Conservation (phyloP, 2,113 vertebrate species). For the Aptenodytes forsteri region DNA sequence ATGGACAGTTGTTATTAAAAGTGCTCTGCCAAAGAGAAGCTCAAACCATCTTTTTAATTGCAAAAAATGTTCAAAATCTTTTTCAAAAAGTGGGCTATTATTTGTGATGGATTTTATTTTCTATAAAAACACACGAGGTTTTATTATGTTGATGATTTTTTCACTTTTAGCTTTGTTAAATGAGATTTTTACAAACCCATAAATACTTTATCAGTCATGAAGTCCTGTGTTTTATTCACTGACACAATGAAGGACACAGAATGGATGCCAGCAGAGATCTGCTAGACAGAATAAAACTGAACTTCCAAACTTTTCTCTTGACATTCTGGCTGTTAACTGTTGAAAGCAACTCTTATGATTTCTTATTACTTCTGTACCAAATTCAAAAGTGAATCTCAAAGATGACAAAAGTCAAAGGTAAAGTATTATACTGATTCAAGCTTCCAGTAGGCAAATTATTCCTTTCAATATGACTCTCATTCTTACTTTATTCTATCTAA, state of each 20-base stretch:
- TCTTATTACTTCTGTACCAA: background rate
- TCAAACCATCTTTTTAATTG: background rate
- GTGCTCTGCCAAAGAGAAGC: background rate
- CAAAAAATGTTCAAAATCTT: background rate
- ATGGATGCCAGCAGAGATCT: background rate
- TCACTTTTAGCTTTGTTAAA: background rate
- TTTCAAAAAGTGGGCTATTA: background rate
- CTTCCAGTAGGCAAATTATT: constrained; percentile 22
- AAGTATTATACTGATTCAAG: background rate
- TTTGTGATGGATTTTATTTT: background rate
- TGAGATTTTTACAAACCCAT: background rate
- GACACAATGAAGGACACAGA: background rate
- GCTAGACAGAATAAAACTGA: background rate
- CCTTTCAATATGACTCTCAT: background rate
- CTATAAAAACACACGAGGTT: background rate
- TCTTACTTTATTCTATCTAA: background rate
- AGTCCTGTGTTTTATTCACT: background rate
- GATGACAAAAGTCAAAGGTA: background rate
- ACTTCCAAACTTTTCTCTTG: background rate
- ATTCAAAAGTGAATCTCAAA: background rate
- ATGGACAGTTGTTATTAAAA: background rate
- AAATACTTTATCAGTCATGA: background rate
- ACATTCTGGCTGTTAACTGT: background rate
- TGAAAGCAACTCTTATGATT: background rate
- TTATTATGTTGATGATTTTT: background rate